Evolutionary conservation across 2,797 vertebrate genomes (phyloP), one percentile per base, ranked within the genome.

Genomic region (Scolopax bukidnonensis): DNA sequence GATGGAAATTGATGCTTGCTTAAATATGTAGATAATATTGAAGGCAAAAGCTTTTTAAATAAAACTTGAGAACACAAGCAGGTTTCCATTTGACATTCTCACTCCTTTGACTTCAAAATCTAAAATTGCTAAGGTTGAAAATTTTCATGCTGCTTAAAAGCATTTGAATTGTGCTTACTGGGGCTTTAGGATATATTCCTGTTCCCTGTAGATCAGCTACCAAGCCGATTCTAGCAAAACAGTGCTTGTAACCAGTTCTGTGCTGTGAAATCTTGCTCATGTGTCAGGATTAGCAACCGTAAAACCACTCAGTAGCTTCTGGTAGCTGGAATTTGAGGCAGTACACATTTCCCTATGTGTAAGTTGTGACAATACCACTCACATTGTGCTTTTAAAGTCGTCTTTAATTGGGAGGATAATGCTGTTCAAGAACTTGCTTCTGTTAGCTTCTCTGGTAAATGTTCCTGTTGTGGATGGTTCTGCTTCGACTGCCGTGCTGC

Each of bases 401-500:
- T 27, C 36, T 18, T 50, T 78, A 61, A 36, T 25, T 33, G 50
- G 21, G 27, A 69, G 30, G 45, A 10, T 68, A 68, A 18, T 13
- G 11, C 50, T 38, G 2, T 47, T 78, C 15, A 25, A 43, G 48
- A 56, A 7, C 23, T 57, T 50, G 41, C 14, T 65, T 77, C 51
- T 83, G 20, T 41, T 20, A 10, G 0, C n/a, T 17, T 90, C 30
- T 13, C 19, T 25, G 5, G 67, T 40, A 56, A 88, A 10, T 1
- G 1, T 47, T 78, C 7, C 32, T 50, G 16, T 12, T 82, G 20
- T 16, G 59, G 71, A 14, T 9, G 20, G 3, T 50, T 12, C 8
- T 6, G n/a, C 11, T 50, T 20, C 0, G 15, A 16, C 24, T 1
- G 4, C 63, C 6, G 0, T 0, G 5, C 36, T 68, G 50, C 28